These are phyloP conservation scores for Prietella phreatophila DNA, from an alignment of 2,113 vertebrate species.

Conservation along the genomic window DNA sequence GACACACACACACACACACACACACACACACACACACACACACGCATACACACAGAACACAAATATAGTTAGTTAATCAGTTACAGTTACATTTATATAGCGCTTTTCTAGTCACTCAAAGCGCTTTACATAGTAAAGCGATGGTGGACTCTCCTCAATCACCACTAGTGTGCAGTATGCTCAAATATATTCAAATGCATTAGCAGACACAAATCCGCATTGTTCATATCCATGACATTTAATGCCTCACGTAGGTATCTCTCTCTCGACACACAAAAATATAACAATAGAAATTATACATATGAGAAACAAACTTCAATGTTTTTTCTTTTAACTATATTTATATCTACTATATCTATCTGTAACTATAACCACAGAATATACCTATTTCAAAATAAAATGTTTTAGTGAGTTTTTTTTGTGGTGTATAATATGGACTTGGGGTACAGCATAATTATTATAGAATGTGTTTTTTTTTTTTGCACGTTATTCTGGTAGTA, in stretches of 20 bases:
- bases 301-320: not conserved
- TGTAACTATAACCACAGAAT: not conserved
- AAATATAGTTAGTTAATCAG: not conserved
- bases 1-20: not conserved
- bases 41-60: not conserved
- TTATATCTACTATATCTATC: not conserved
- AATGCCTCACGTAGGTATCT: not conserved
- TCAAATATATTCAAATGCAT: not conserved
- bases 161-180: no score
- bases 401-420: not conserved
- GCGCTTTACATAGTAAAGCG: no score
- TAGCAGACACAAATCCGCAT: not conserved
- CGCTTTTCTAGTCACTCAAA: no score
- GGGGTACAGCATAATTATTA: not conserved
- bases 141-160: no score
- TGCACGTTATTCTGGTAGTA: not conserved
- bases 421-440: not conserved
- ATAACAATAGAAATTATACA: not conserved
- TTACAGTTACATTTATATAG: no score
- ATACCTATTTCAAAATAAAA: not conserved
- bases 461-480: not conserved
- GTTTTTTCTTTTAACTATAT: not conserved
- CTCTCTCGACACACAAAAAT: not conserved
- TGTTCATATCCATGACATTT: slow-evolving; percentile 1
- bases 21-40: not conserved